These are phyloP conservation scores for Stigmatopora nigra DNA, from an alignment of 2,113 vertebrate species.

Conservation along the genomic window DNA sequence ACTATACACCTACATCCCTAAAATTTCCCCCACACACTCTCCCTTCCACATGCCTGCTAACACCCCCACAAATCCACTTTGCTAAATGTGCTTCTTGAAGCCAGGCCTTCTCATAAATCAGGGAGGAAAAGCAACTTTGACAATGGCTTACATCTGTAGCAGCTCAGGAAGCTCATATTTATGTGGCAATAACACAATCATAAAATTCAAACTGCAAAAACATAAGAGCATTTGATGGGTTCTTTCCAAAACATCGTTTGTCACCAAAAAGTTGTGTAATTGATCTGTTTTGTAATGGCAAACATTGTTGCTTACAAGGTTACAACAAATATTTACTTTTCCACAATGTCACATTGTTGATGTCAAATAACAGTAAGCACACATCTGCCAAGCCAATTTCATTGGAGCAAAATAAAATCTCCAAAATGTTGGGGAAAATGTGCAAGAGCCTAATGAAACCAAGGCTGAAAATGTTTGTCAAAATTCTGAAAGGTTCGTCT, in stretches of 20 bases:
- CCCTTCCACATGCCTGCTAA: constrained; percentile 45
- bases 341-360: too few relatives aligned
- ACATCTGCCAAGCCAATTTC: too few relatives aligned
- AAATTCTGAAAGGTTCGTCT: too few relatives aligned
- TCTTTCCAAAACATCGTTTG: neutral
- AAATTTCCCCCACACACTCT: constrained; percentile 55
- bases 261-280: too few relatives aligned
- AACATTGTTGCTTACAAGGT: too few relatives aligned
- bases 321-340: too few relatives aligned
- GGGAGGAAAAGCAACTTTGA: constrained; percentile 58
- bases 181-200: constrained; percentile 29
- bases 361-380: too few relatives aligned
- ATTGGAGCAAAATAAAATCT: too few relatives aligned
- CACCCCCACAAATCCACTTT: constrained; percentile 45
- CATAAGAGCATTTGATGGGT: neutral
- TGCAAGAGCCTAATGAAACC: too few relatives aligned
- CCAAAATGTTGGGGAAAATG: too few relatives aligned
- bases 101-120: constrained; percentile 58
- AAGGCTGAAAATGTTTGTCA: too few relatives aligned
- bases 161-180: constrained; percentile 26
- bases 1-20: constrained; percentile 63
- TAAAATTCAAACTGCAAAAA: constrained; percentile 5
- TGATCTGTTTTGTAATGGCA: too few relatives aligned
- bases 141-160: constrained; percentile 53
- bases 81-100: constrained; percentile 62